phyloP scores from a whole-genome alignment of 1,140 invertebrate genomes.

The Tetragonula clypearis region DNA sequence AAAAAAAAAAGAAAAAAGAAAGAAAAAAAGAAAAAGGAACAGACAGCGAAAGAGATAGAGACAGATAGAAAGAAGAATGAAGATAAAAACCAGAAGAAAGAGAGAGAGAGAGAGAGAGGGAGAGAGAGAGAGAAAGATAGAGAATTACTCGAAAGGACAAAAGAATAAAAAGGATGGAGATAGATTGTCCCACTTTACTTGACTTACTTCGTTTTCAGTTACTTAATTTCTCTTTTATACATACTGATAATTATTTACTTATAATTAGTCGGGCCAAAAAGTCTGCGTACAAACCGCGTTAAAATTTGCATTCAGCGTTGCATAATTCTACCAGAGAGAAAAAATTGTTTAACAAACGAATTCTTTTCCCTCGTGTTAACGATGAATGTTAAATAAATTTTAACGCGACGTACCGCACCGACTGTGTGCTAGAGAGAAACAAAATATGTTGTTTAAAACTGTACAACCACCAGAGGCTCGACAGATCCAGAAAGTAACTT shows the following conservation, averaged over 20 bases:
- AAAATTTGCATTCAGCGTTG: too few relatives aligned
- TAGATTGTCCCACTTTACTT: slow-evolving; percentile 33
- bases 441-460: background rate
- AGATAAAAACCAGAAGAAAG: background rate
- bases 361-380: too few relatives aligned
- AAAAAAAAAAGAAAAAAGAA: too few relatives aligned
- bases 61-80: background rate
- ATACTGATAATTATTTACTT: background rate
- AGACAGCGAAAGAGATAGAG: background rate
- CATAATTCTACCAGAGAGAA: too few relatives aligned
- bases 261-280: background rate
- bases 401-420: too few relatives aligned
- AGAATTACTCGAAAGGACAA: slow-evolving; percentile 10
- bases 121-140: background rate
- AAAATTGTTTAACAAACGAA: too few relatives aligned
- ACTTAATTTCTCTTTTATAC: background rate
- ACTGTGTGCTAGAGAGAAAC: background rate
- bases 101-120: background rate
- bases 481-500: background rate
- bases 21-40: background rate
- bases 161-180: background rate
- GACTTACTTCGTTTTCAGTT: background rate
- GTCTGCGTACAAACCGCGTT: too few relatives aligned
- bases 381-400: too few relatives aligned
- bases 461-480: background rate